Evolutionary conservation across 2,113 vertebrate species (phyloP).

Genomic region (Rafetus swinhoei): DNA sequence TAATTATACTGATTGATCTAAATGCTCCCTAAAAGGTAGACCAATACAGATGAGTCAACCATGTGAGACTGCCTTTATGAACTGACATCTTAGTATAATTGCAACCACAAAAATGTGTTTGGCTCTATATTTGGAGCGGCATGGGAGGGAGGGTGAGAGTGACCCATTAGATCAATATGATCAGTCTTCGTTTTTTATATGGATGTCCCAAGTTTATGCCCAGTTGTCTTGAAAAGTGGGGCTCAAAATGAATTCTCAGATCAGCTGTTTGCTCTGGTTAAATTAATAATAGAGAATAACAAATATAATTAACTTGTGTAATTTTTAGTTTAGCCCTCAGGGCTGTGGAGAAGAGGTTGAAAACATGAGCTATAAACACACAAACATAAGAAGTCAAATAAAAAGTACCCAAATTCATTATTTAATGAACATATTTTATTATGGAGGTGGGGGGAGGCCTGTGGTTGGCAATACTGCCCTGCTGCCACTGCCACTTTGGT

Average conservation of each 20-base stretch:
- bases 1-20: constrained; percentile 22
- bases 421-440: neutral
- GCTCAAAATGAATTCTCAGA: neutral
- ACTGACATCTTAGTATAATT: constrained; percentile 31
- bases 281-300: constrained; percentile 25
- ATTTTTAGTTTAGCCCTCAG: neutral
- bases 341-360: neutral
- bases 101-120: constrained; percentile 62
- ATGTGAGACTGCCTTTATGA: constrained; percentile 51
- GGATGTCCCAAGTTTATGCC: neutral
- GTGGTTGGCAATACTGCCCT: neutral
- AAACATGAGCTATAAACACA: neutral
- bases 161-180: constrained; percentile 14
- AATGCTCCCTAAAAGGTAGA: constrained; percentile 54
- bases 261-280: neutral
- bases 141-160: constrained; percentile 34
- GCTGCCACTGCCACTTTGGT: neutral
- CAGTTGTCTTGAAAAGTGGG: neutral
- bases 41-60: constrained; percentile 31
- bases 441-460: neutral
- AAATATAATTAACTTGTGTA: constrained; percentile 34
- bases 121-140: constrained; percentile 23
- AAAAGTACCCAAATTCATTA: neutral
- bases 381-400: neutral
- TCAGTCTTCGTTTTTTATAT: neutral